phyloP scores from a whole-genome alignment of 2,888 invertebrate species.

The Spodoptera picta region DNA sequence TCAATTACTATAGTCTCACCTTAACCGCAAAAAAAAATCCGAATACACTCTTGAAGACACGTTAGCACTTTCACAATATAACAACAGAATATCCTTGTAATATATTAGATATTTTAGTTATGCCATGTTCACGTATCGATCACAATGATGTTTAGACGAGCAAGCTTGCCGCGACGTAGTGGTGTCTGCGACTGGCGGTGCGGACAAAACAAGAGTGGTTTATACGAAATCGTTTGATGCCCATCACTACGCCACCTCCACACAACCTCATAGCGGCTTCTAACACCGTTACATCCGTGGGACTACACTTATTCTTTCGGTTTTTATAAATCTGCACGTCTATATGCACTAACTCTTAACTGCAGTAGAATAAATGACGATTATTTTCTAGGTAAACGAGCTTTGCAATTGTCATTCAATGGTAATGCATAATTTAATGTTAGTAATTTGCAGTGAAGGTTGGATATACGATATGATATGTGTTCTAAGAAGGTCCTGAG shows the following conservation, averaged over 20 bases:
- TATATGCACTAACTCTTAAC: background rate
- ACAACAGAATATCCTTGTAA: constrained; percentile 14
- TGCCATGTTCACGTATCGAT: constrained; percentile 48
- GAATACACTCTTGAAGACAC: constrained; percentile 35
- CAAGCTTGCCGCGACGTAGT: constrained; percentile 42
- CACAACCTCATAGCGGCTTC: constrained; percentile 44
- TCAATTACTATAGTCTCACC: constrained; percentile 37
- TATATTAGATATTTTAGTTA: constrained; percentile 20
- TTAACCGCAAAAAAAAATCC: constrained; percentile 38
- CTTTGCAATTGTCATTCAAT: background rate
- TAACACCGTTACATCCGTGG: constrained; percentile 56
- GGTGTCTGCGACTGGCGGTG: constrained; percentile 53
- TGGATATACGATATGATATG: too few species aligned
- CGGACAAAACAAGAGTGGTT: constrained; percentile 50
- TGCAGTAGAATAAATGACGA: background rate
- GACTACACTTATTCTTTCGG: constrained; percentile 29
- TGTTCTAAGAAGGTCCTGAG: too few species aligned
- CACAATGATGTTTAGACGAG: constrained; percentile 44
- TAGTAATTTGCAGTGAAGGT: too few species aligned
- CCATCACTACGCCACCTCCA: constrained; percentile 56
- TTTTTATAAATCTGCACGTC: constrained; percentile 14
- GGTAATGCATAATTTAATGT: background rate
- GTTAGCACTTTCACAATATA: constrained; percentile 50
- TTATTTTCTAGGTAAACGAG: constrained; percentile 7
- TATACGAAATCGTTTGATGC: constrained; percentile 50